Base-by-base conservation (phyloP, 2,888 invertebrate species). In the Nephrotoma flavescens region DNA sequence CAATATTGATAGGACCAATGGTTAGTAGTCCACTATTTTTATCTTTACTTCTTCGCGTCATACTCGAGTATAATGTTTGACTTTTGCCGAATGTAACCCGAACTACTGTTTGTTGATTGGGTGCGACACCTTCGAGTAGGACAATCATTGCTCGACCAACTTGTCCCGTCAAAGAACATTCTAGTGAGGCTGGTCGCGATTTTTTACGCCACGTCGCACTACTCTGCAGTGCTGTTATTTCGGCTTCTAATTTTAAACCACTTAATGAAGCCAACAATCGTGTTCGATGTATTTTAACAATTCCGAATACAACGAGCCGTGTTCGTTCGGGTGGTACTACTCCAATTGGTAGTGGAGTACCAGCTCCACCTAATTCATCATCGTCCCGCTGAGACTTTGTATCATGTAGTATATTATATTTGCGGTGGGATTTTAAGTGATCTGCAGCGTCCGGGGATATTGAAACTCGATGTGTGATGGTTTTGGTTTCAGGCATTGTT, bases 401-500 rank as follows among this genome's bases (percentile, higher is more conserved):
- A 88, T 94, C 94, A 1, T 92, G 92, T 3, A 93, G 89, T 87
- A 93, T 91, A 87, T 94, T 94, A 89, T 93, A 93, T 88, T 94
- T 94, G 86, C 93, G 93, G 41, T 91, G 91, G 83, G 92, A 92
- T 89, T 95, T 95, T 89, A 94, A 94, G 88, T 95, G 94, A 87
- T 96, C 97, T 0, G 94, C 94, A 7, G 94, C 92, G 88, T 96
- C 96, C 3, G 94, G 93, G 5, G 94, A 94, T 88, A 95, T 93
- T 0, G 95, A 96, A 90, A 96, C 95, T 89, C 95, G 93, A 91
- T 96, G 96, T 44, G 95, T 95, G 84, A 98, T 96, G 0, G 97
- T 98, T 92, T 98, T 98, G 0, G 97, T 97, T 90, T 98, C 98
- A 0, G 98, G 98, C 95, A 97, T 96, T 86, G 96, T 97, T 6